Evolutionary conservation across 2,888 invertebrate species (phyloP).

Genomic region (Aelia acuminata): DNA sequence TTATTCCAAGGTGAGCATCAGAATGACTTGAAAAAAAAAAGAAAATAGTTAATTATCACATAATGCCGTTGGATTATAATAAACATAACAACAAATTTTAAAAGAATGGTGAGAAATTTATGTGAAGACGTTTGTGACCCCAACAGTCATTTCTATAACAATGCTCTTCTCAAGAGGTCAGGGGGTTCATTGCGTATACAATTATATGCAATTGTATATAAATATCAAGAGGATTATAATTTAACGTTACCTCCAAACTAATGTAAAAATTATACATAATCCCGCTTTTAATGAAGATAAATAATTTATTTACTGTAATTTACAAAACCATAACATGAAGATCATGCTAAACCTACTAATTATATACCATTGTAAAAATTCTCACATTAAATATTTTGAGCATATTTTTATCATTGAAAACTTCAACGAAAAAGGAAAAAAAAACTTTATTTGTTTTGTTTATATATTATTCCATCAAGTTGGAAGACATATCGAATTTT

Average conservation of each 20-base stretch:
- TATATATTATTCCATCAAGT: too few species aligned
- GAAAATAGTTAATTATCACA: slow-evolving; percentile 40
- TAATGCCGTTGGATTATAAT: slow-evolving; percentile 22
- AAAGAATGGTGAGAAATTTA: slow-evolving; percentile 50
- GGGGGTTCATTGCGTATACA: not conserved
- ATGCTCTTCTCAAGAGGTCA: slow-evolving; percentile 3
- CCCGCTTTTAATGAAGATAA: not conserved
- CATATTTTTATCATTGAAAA: too few species aligned
- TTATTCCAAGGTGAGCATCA: slow-evolving; percentile 13
- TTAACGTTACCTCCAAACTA: not conserved
- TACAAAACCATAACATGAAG: too few species aligned
- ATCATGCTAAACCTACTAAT: too few species aligned
- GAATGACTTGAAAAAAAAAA: slow-evolving; percentile 45
- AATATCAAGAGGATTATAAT: too few species aligned
- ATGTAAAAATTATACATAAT: not conserved
- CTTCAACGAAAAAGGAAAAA: too few species aligned
- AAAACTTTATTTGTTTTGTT: too few species aligned
- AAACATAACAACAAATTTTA: slow-evolving; percentile 45
- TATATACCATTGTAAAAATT: too few species aligned
- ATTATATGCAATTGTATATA: slow-evolving; percentile 9
- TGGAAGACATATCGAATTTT: too few species aligned
- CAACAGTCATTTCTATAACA: slow-evolving; percentile 9
- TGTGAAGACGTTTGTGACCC: not conserved
- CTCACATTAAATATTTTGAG: too few species aligned
- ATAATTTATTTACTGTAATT: too few species aligned